Conservation (phyloP, 2,113 vertebrate genomes). For the Coptodon bakossiorum region DNA sequence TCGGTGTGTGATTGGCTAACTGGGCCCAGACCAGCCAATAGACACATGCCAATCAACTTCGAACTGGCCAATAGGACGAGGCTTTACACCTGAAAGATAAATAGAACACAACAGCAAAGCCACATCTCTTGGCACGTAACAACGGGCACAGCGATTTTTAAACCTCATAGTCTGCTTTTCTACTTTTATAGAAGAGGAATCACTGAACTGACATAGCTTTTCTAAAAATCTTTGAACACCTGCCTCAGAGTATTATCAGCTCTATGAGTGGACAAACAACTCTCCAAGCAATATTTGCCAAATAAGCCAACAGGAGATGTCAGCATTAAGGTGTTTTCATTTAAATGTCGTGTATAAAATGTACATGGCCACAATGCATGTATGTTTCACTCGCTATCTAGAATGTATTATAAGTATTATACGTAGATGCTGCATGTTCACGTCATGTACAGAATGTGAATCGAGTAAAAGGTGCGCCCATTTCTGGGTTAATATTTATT, state of each 20-base stretch:
- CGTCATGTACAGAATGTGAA: slow-evolving; percentile 28
- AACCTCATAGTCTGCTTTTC: not conserved
- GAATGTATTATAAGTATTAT: not conserved
- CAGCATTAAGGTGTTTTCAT: not conserved
- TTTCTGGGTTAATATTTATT: not conserved
- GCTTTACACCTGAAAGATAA: too few relatives aligned
- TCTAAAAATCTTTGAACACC: not conserved
- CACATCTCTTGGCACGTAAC: too few relatives aligned
- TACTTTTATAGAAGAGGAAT: not conserved
- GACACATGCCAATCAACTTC: too few relatives aligned
- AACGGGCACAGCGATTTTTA: not conserved
- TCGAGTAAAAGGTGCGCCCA: not conserved
- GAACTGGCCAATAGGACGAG: too few relatives aligned
- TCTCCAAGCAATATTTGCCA: not conserved
- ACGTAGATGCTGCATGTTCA: not conserved
- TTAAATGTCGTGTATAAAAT: not conserved
- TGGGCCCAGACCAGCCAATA: too few relatives aligned
- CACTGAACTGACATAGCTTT: not conserved
- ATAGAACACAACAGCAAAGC: too few relatives aligned
- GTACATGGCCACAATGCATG: not conserved
- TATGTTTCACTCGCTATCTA: not conserved
- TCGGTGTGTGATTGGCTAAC: too few relatives aligned
- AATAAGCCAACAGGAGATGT: not conserved
- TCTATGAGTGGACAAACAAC: slow-evolving; percentile 9
- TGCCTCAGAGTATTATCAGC: slow-evolving; percentile 17